Base-by-base conservation (phyloP, 23 tunicate genomes). In the Phallusia fumigata region DNA sequence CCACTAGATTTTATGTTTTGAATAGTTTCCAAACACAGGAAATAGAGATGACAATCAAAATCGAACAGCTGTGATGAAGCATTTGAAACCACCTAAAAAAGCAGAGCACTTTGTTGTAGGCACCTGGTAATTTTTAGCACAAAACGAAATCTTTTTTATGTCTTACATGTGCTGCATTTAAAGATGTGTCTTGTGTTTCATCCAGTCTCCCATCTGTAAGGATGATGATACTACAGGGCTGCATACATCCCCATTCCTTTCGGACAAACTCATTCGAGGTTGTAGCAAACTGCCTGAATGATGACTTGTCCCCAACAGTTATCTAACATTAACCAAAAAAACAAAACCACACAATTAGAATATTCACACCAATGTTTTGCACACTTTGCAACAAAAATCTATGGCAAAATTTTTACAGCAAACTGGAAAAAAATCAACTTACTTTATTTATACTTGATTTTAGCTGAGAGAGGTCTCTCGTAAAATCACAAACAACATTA, bases 201-300 rank as follows among this genome's bases (percentile, higher is more conserved):
- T 74, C 44, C 0, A 92, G 72, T 69, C 93, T 40, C 0, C 93
- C 97, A 73, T 93, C 93, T 47, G 97, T 93, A 8, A 93, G 50
- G 35, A 88, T 35, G 74, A 93, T 84, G 19, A 93, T 78, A 31
- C 76, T 40, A 40, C 85, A 84, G 10, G 83, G 77, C 50, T 88
- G 86, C 79, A 88, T 88, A 24, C 81, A 77, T 0, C 97, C 97
- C 85, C 89, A 93, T 65, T 58, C 81, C 77, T 81, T 77, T 21
- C 75, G 31, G 19, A 93, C 80, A 64, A 84, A 53, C 64, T 77
- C 64, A 36, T 93, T 88, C 0, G 84, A 34, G 33, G 32, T 24
- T 3, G 64, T 30, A 26, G 65, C 58, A 19, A 88, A 52, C 1
- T 31, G 18, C 15, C 32, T 19, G 64, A 88, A 78, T 32, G 22